Evolutionary conservation across 2,113 vertebrate genomes (phyloP), one percentile per base, ranked within the genome.

Genomic region (Ciconia stormi): DNA sequence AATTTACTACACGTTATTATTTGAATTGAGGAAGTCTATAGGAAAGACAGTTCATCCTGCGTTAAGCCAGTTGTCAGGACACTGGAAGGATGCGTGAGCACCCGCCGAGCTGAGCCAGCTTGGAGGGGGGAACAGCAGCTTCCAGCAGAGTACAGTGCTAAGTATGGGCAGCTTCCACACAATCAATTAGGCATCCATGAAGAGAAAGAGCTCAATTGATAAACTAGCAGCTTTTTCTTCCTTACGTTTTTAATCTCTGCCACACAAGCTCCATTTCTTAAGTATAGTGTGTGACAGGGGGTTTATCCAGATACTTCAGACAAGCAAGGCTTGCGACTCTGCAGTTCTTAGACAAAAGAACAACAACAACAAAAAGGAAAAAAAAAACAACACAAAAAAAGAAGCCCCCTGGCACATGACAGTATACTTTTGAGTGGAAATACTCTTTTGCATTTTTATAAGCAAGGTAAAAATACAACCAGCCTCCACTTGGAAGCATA

Each of bases 191-290:
- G 53, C 65, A 70, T 83, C 89, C 58, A 80, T 6, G 2, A 62
- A 88, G 79, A 84, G 70, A 72, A 59, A 73, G 82, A 44, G 74
- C 21, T 92, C 82, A 30, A 11, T 2, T 74, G 85, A 78, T 74
- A 81, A 96, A 89, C 59, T 2, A 63, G 55, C 29, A 74, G 69
- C 82, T 87, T 87, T 78, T 86, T 32, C 80, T 55, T 72, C 74
- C 89, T 82, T 82, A 46, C 29, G 4, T 42, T 84, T 94, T 87
- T 89, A 91, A 91, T 94, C 87, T 81, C 63, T 22, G n/a, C 73
- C 59, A 47, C 1, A 2, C 42, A 79, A 89, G 61, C 73, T 34
- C 61, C 2, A 47, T 69, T 86, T 84, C n/a, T 86, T 62, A 32
- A 58, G 36, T 6, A 32, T 0, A 42, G 17, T 0, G 2, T 66